These are phyloP conservation scores for Eulemur coronatus DNA, from an alignment of 2,797 vertebrate genomes.

Conservation along the genomic window DNA sequence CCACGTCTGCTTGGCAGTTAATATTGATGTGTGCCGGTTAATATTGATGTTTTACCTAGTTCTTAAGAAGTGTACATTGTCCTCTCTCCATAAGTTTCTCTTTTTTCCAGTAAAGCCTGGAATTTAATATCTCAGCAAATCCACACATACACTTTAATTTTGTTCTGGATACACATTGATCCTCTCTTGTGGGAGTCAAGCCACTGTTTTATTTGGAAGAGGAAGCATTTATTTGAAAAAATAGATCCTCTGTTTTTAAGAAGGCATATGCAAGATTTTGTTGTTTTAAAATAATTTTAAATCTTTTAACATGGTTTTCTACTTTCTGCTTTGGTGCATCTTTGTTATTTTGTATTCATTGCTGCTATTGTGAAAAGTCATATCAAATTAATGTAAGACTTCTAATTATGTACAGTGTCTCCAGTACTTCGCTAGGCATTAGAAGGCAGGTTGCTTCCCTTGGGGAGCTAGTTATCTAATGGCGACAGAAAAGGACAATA, in stretches of 20 bases:
- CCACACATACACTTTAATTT: slow-evolving; percentile 49
- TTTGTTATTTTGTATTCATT: slow-evolving; percentile 27
- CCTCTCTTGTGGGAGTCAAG: background rate
- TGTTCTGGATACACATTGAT: slow-evolving; percentile 25
- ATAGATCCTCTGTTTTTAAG: slow-evolving; percentile 2
- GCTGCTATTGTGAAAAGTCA: background rate
- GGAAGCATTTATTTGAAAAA: slow-evolving; percentile 20
- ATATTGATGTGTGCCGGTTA: background rate
- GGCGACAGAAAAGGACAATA: background rate
- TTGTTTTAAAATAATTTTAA: slow-evolving; percentile 34
- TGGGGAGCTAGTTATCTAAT: background rate
- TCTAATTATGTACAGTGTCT: background rate
- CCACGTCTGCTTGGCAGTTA: background rate
- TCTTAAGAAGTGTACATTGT: background rate
- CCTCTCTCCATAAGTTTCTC: background rate
- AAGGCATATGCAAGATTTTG: background rate
- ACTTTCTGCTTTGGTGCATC: slow-evolving; percentile 12
- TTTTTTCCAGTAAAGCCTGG: slow-evolving; percentile 17
- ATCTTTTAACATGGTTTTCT: slow-evolving; percentile 7
- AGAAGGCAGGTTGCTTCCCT: background rate
- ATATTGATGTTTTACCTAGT: background rate
- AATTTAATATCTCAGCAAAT: slow-evolving; percentile 43
- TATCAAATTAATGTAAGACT: background rate
- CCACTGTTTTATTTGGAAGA: slow-evolving; percentile 39
- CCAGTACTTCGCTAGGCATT: background rate